Conservation (phyloP, 2,797 vertebrate genomes). For the Thaleichthys pacificus region DNA sequence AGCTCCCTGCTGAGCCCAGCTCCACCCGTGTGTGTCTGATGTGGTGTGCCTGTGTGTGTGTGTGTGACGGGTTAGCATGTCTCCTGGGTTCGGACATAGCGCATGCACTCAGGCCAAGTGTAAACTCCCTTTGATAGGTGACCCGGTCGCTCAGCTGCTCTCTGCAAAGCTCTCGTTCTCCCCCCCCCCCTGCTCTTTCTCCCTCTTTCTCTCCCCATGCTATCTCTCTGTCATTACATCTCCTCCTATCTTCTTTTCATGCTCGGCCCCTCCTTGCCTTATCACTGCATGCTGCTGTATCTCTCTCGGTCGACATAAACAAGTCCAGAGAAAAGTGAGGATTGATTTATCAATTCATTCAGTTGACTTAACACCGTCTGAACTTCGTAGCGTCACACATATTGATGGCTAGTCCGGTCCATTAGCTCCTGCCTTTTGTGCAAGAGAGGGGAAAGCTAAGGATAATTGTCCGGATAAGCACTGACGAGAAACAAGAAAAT, state of each 20-base stretch:
- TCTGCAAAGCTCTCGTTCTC: background rate
- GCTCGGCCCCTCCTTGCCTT: background rate
- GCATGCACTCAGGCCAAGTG: background rate
- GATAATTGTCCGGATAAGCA: constrained; percentile 56
- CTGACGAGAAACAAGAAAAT: constrained; percentile 23
- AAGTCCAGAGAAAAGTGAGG: background rate
- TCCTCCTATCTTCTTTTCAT: constrained; percentile 1
- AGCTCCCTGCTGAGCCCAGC: constrained; percentile 12
- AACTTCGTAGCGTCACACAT: constrained; percentile 32
- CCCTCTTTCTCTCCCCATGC: background rate
- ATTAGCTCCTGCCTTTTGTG: constrained; percentile 49
- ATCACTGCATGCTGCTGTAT: constrained; percentile 12
- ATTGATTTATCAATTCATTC: constrained; percentile 24
- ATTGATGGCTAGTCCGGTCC: constrained; percentile 41
- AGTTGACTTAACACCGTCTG: constrained; percentile 33
- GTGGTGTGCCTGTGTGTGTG: constrained; percentile 1
- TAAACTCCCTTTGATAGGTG: background rate
- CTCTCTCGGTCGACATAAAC: background rate
- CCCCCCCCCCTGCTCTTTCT: background rate
- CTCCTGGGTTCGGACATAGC: background rate
- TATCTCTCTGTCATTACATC: background rate
- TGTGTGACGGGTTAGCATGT: background rate
- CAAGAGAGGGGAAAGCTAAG: constrained; percentile 41
- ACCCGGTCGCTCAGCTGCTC: background rate
- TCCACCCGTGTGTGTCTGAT: background rate